These are phyloP conservation scores for Gandaritis pyraliata DNA, from an alignment of 2,888 invertebrate genomes.

Conservation along the genomic window DNA sequence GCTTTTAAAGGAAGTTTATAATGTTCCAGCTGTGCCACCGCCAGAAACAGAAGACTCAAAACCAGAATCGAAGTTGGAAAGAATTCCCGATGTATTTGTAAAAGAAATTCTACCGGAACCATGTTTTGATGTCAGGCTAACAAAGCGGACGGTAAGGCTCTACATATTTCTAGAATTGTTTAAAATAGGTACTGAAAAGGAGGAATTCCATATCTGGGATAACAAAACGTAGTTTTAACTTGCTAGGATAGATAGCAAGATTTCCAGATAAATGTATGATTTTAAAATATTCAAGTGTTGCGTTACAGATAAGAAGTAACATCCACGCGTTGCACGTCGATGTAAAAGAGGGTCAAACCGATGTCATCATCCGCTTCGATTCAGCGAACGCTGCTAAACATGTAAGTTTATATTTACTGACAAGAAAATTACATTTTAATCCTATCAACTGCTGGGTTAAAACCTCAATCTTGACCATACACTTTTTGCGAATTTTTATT, in stretches of 20 bases:
- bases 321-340: slow-evolving; percentile 91
- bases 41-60: slow-evolving; percentile 50
- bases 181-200: too few species aligned
- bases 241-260: too few species aligned
- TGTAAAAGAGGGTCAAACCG: slow-evolving; percentile 87
- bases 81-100: slow-evolving; percentile 85
- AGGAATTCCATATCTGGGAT: too few species aligned
- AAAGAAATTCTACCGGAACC: slow-evolving; percentile 88
- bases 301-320: slow-evolving; percentile 84
- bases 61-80: slow-evolving; percentile 55
- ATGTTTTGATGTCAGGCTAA: slow-evolving; percentile 86
- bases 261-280: too few species aligned
- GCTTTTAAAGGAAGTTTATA: too few species aligned
- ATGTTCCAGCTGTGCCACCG: slow-evolving; percentile 35
- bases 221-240: too few species aligned
- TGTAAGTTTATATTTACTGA: slow-evolving; percentile 47
- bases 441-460: too few species aligned
- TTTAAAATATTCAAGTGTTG: too few species aligned
- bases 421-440: not conserved
- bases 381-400: slow-evolving; percentile 76
- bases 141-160: slow-evolving; percentile 84
- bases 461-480: too few species aligned
- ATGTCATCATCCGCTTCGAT: slow-evolving; percentile 88
- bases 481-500: too few species aligned
- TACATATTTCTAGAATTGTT: not conserved